A percentile compares a stretch with the other conserved stretches of the same genome.
Evolutionary conservation across 2,797 vertebrate genomes (phyloP).

Genomic region (Clarias laeviceps): DNA sequence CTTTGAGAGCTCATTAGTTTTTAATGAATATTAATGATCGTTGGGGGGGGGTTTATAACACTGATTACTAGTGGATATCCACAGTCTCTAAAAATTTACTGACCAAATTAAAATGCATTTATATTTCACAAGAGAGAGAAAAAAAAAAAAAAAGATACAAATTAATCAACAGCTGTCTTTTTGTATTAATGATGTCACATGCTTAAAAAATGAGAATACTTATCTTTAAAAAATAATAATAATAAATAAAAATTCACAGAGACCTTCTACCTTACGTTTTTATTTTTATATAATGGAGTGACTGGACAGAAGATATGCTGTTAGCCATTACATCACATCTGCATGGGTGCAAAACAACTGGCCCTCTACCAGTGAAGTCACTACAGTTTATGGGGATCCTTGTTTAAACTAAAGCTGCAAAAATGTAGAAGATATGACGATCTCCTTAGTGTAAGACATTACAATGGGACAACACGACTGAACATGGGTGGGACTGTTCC

Average conservation of each 20-base stretch:
- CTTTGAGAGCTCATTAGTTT: neutral
- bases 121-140: neutral
- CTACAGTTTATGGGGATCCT: conserved; percentile 3
- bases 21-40: neutral
- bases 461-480: conserved; percentile 68
- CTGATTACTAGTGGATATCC: neutral
- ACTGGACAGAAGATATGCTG: conserved; percentile 25
- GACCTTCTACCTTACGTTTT: neutral
- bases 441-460: conserved; percentile 20
- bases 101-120: neutral
- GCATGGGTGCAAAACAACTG: conserved; percentile 1
- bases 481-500: conserved; percentile 64
- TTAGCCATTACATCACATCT: conserved; percentile 32
- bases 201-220: neutral
- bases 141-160: neutral
- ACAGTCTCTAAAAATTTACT: no score
- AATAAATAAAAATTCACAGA: neutral
- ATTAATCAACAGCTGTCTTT: neutral
- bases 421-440: neutral
- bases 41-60: neutral
- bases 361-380: neutral
- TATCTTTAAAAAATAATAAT: neutral
- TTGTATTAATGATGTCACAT: neutral
- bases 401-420: conserved; percentile 14
- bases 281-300: conserved; percentile 36